A percentile compares a stretch with the other conserved stretches of the same genome.
Evolutionary conservation across 2,888 invertebrate genomes (phyloP).

Genomic region (Nymphalis urticae): DNA sequence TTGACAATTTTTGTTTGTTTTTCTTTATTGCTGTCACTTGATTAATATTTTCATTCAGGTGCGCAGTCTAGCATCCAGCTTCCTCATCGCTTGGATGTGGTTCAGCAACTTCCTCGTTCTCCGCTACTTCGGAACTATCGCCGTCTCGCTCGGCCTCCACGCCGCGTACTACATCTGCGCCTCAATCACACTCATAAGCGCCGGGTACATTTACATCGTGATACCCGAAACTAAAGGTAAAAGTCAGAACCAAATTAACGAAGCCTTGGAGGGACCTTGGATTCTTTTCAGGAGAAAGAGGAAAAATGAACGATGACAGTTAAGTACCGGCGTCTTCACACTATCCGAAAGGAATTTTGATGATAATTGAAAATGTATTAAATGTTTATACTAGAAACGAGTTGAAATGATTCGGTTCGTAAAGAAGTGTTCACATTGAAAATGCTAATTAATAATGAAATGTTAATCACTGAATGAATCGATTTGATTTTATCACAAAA

Average conservation of each 20-base stretch:
- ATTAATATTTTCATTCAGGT: conserved; percentile 50
- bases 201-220: conserved; percentile 57
- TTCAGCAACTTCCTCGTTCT: conserved; percentile 70
- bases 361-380: conserved; percentile 1
- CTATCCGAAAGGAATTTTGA: conserved; percentile 38
- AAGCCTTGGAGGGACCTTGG: conserved; percentile 61
- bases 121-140: conserved; percentile 69
- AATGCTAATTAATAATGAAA: background rate
- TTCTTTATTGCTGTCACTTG: no score
- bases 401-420: background rate
- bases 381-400: background rate
- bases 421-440: background rate
- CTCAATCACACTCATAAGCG: conserved; percentile 63
- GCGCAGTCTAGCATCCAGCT: conserved; percentile 70
- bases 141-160: conserved; percentile 66
- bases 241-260: conserved; percentile 63
- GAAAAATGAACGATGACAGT: conserved; percentile 63
- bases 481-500: background rate
- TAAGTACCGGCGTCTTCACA: conserved; percentile 47
- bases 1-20: no score
- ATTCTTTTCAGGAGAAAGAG: conserved; percentile 48
- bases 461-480: background rate
- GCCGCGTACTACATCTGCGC: conserved; percentile 71
- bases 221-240: conserved; percentile 71
- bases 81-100: conserved; percentile 76